These are phyloP conservation scores for Drosophila macrospina DNA, from an alignment of 2,888 invertebrate species.

Conservation along the genomic window DNA sequence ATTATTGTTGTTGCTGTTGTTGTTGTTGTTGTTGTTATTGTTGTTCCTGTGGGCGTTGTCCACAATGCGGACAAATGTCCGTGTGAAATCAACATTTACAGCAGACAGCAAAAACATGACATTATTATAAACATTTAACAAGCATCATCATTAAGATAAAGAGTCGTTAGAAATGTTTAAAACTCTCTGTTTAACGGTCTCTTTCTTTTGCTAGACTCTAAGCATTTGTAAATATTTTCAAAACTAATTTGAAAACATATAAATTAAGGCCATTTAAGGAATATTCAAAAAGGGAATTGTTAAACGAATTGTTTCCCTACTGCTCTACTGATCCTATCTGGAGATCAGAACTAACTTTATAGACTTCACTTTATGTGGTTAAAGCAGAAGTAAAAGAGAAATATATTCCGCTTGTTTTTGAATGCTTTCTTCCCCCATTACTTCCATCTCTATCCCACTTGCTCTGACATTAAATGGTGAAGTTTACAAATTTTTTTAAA, in stretches of 20 bases:
- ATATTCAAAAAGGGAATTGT: background rate
- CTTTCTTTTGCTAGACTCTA: constrained; percentile 4
- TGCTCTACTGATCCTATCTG: background rate
- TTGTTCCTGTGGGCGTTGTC: constrained; percentile 25
- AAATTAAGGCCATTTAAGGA: no score
- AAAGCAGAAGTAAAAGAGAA: constrained; percentile 6
- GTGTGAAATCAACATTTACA: constrained; percentile 43
- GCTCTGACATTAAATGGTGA: background rate
- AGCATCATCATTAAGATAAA: constrained; percentile 26
- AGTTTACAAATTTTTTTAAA: background rate
- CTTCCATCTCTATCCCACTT: background rate
- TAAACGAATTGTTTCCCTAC: background rate
- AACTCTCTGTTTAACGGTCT: background rate
- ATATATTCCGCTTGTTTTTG: constrained; percentile 16
- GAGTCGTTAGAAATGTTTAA: constrained; percentile 3
- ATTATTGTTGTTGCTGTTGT: background rate
- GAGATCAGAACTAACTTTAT: constrained; percentile 4
- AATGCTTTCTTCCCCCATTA: constrained; percentile 14
- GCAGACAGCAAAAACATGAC: constrained; percentile 2
- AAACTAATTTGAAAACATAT: no score
- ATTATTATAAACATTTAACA: constrained; percentile 26
- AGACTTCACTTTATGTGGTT: constrained; percentile 4
- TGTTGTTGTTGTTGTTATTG: constrained; percentile 4
- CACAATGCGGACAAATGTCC: constrained; percentile 7
- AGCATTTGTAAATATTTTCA: background rate